Evolutionary conservation across 1,140 invertebrate genomes (phyloP), one percentile per base, ranked within the genome.

Genomic region (Phenacoccus solenopsis): DNA sequence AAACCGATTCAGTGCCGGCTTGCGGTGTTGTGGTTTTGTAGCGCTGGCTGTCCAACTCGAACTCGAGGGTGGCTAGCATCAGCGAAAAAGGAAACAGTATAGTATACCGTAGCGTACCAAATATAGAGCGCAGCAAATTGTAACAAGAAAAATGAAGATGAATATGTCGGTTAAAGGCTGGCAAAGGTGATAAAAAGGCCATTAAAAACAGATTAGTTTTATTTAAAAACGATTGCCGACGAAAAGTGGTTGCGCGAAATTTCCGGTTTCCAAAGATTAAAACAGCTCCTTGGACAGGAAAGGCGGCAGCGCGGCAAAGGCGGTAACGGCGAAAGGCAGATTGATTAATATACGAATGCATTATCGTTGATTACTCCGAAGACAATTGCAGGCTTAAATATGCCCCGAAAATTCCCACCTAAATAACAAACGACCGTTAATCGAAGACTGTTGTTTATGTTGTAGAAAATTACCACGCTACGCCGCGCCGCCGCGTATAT

Each of bases 191-290:
- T 64, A 64, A 64, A 64, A 64, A 64, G 59, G 59, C 59, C 59
- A 64, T 64, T 64, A 64, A 64, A 64, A 64, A 64, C 59, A 64
- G 59, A 64, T 64, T 64, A 64, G 59, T 64, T 64, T 64, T 64
- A 64, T 64, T 64, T 64, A 64, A 64, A 64, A 64, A 20, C 20
- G 30, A 32, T 5, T 5, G 5, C 5, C 5, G 30, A n/a, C 38
- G 38, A 24, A 22, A 64, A 64, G 25, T 64, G 25, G 2, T 64
- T 27, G 59, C 59, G 59, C 21, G 25, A 64, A 64, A 64, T 64
- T 64, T 64, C 22, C 59, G 59, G 59, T 64, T 64, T 27, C 20
- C 59, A 24, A 4, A 64, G 59, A 64, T 64, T 64, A 64, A 64
- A 64, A 64, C 25, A 10, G 32, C n/a, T n/a, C n/a, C n/a, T n/a